Evolutionary conservation across 2,797 vertebrate genomes (phyloP), one percentile per base, ranked within the genome.

Genomic region (Hypotaenidia philippensis): DNA sequence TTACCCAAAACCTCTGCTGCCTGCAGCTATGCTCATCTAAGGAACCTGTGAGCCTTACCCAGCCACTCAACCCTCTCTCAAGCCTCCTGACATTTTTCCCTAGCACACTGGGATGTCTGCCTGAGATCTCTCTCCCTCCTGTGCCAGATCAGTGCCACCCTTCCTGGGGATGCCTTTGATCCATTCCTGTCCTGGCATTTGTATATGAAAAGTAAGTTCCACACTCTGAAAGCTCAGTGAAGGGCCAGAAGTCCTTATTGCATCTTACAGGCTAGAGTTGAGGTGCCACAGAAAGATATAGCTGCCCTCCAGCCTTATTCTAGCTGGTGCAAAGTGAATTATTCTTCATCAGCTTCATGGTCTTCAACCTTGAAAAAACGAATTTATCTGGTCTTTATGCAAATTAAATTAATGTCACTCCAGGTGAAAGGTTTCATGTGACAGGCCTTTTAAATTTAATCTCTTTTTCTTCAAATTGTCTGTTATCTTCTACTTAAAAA

Each of bases 351-450:
- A 68, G 3, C 17, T 40, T 65, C n/a, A 45, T 36, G 57, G 26
- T 87, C 23, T 76, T 88, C 56, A 81, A 60, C 57, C 49, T 83
- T 94, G 93, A 90, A 85, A 94, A 91, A 69, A 2, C 61, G 13
- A 64, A 74, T 75, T 93, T 90, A 55, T 88, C 63, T n/a, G 0
- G 7, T 68, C 55, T 87, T 91, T 50, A 83, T 65, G 69, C 36
- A 93, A 90, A 89, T 91, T 83, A 78, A 94, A 78, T 86, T 71
- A 88, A 66, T 93, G 44, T 82, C 71, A n/a, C 27, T 53, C 31
- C 45, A 79, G 34, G 64, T 64, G 8, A 87, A 83, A 71, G 12
- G 21, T 90, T 93, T 86, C 9, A 8, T 70, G 29, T 55, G 80
- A 74, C 50, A 72, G 32, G 10, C 27, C 6, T 94, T 92, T 90